Percentiles rank a stretch among this genome's conserved stretches.
phyloP scores from a whole-genome alignment of 2,888 invertebrate genomes.

The Cataglyphis rosenhaueri region DNA sequence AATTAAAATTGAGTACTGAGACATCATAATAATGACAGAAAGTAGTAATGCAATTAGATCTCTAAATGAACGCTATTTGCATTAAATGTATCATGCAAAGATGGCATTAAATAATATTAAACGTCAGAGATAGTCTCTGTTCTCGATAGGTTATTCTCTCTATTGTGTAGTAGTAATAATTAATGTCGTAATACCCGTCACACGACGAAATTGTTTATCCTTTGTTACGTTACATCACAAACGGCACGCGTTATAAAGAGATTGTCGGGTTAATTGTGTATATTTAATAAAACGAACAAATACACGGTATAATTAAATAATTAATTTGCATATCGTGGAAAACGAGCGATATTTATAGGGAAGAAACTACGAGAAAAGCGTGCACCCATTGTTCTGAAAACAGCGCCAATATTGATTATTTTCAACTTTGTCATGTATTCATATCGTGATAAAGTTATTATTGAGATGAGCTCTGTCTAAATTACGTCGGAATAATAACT shows the following conservation, averaged over 20 bases:
- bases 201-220: slow-evolving; percentile 27
- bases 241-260: slow-evolving; percentile 43
- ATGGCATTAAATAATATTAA: slow-evolving; percentile 41
- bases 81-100: slow-evolving; percentile 18
- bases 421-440: background rate
- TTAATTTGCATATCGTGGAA: slow-evolving; percentile 40
- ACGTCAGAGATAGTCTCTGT: slow-evolving; percentile 33
- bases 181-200: slow-evolving; percentile 46
- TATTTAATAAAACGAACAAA: slow-evolving; percentile 46
- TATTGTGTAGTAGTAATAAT: slow-evolving; percentile 39
- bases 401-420: slow-evolving; percentile 40
- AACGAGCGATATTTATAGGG: slow-evolving; percentile 12
- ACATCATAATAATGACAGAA: background rate
- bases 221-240: slow-evolving; percentile 29
- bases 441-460: background rate
- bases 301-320: slow-evolving; percentile 32
- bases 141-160: slow-evolving; percentile 5
- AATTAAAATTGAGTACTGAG: background rate
- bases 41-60: slow-evolving; percentile 21
- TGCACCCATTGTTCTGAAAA: slow-evolving; percentile 30
- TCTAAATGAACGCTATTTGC: slow-evolving; percentile 35
- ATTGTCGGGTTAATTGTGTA: slow-evolving; percentile 41
- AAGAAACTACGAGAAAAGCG: slow-evolving; percentile 27
- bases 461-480: slow-evolving; percentile 2
- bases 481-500: slow-evolving; percentile 8